Evolutionary conservation across 2,888 invertebrate genomes (phyloP), one percentile per base, ranked within the genome.

Genomic region (Coecobrya sp.): DNA sequence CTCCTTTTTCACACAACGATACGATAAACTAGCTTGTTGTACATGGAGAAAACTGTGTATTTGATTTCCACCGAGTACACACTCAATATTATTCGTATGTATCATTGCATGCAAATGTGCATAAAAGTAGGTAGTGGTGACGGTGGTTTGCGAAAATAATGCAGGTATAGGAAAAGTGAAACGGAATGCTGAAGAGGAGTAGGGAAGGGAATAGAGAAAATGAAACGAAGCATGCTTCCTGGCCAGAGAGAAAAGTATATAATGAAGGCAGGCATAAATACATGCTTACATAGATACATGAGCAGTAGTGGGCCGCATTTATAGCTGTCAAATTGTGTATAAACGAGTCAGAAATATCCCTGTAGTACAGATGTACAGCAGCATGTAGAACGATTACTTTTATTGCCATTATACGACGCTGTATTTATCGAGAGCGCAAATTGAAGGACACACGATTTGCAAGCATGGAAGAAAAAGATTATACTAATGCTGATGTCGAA

Each of bases 401-500:
- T 73, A 73, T 73, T 73, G 73, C 22, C 22, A 42, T 45, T 73
- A 73, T 73, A 73, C 45, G 42, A 45, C 22, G 73, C 59, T 65
- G 27, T 86, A 55, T 86, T 70, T 70, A 30, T 70, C 52, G 11
- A 73, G 73, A 86, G 49, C 70, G 55, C 70, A 76, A 86, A 86
- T 76, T 86, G 86, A 86, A 86, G 86, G 86, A 86, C 86, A 86
- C 70, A 30, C 86, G 68, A 36, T 68, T 52, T 86, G 70, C 86
- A 86, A 22, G 13, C 62, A 84, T 81, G 45, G 55, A 49, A 22
- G 13, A 25, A 62, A 42, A 85, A 49, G 85, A 85, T 42, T 25
- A 65, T 42, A 84, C 16, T 68, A 68, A 42, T 68, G 85, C 68
- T 68, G 85, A 30, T 68, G 68, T 27, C 68, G 68, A 85, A 45